Conservation (phyloP, 2,888 invertebrate genomes). For the Tipula confusa region DNA sequence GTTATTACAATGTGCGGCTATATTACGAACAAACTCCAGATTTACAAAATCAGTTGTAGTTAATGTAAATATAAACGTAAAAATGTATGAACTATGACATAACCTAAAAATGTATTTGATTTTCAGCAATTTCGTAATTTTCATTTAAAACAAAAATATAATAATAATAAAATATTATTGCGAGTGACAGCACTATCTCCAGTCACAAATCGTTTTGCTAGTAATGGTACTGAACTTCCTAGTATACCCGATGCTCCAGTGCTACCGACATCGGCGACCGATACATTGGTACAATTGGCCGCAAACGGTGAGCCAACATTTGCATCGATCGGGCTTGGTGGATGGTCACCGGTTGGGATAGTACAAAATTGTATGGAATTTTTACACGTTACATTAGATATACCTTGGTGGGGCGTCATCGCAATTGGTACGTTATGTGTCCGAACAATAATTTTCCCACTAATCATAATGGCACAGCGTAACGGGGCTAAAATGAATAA, state of each 20-base stretch:
- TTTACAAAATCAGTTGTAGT: background rate
- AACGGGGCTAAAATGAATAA: conserved; percentile 79
- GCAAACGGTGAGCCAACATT: conserved; percentile 70
- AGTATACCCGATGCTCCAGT: background rate
- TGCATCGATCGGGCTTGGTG: conserved; percentile 75
- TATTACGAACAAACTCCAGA: background rate
- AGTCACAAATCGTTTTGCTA: conserved; percentile 32
- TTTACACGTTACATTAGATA: conserved; percentile 69
- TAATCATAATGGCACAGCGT: conserved; percentile 77
- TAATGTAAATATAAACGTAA: background rate
- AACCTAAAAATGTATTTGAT: background rate
- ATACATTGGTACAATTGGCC: conserved; percentile 42
- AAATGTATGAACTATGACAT: background rate
- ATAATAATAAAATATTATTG: background rate
- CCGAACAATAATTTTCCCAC: conserved; percentile 73
- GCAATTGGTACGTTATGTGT: conserved; percentile 73
- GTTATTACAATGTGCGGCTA: background rate
- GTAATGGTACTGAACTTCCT: conserved; percentile 31
- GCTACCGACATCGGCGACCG: background rate
- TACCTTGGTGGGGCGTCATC: conserved; percentile 95
- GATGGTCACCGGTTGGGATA: conserved; percentile 76
- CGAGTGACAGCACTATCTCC: background rate
- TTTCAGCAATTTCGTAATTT: conserved; percentile 25
- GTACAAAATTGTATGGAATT: conserved; percentile 77
- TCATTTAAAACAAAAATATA: conserved; percentile 3